These are phyloP conservation scores for Slavum lentiscoides DNA, from an alignment of 2,888 invertebrate genomes.

Conservation along the genomic window DNA sequence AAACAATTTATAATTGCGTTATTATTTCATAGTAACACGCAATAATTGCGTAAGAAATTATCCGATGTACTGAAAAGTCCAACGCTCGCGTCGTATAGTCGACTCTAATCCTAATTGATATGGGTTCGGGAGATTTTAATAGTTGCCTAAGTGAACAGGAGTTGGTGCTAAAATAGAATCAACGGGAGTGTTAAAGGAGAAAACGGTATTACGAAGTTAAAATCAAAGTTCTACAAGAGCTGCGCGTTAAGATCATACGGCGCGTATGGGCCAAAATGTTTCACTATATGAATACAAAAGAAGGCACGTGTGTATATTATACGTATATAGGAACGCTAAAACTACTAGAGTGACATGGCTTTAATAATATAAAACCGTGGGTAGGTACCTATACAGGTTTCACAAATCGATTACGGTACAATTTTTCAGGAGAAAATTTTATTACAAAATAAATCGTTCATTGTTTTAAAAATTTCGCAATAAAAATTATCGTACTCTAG, in stretches of 20 bases:
- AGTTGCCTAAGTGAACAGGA: background rate
- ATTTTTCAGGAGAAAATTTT: too few species aligned
- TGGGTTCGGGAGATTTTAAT: background rate
- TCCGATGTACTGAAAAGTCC: background rate
- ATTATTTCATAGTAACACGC: background rate
- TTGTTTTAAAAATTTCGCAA: too few species aligned
- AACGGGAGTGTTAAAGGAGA: background rate
- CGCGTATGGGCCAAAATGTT: background rate
- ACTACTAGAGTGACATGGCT: background rate
- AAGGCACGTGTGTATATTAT: too few species aligned
- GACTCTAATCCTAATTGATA: slow-evolving; percentile 31
- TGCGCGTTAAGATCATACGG: background rate
- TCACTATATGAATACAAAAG: background rate
- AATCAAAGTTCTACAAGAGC: background rate
- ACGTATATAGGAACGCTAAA: background rate
- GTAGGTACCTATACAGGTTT: too few species aligned
- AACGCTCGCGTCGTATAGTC: background rate
- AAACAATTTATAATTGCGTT: too few species aligned
- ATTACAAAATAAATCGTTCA: too few species aligned
- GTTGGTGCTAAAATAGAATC: background rate
- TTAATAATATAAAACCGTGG: background rate
- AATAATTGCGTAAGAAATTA: background rate
- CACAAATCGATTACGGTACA: too few species aligned
- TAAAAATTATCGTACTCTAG: too few species aligned
- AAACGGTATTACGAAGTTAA: background rate